Base-by-base conservation (phyloP, 2,888 invertebrate genomes). In the Kryphioiulus occultus region DNA sequence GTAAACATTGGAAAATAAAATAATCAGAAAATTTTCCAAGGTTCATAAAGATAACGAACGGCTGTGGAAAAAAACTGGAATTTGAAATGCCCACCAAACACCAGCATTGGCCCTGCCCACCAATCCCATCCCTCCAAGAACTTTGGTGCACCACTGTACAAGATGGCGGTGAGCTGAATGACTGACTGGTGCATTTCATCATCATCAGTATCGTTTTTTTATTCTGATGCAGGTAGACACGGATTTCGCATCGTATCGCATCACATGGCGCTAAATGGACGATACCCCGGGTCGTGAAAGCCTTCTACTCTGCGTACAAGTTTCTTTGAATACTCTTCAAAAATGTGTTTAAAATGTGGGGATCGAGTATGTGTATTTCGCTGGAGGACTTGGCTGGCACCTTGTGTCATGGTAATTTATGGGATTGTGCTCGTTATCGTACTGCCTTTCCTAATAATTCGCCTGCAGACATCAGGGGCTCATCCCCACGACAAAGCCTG, bases 381-480 rank as follows among this genome's bases (percentile, higher is more conserved):
- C 30, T 98, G 98, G 98, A 94, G 96, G 91, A 93, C 96, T 90
- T 98, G 98, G 98, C 97, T 98, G 91, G 94, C 96, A 90, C 97
- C 98, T 86, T 93, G 97, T 88, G 94, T 96, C 87, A 95, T 97
- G 89, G 93, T 95, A 86, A 92, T 95, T 78, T 98, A 98, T 92
- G 95, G 95, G 84, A 93, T 97, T 89, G 93, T 97, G 87, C 95
- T 98, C 85, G 93, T 97, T 89, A 95, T 97, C 89, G 94, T 98
- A 89, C 95, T 98, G 89, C 98, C 98, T 85, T 93, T 97, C 90
- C 94, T 97, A 89, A 94, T 98, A 90, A 93, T 95, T 53, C 96
- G 96, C 92, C 95, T 96, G 0, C 94, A 97, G 88, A 94, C 94
- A 91, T 95, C 96, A 94, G 96, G 95, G 9, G 95, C 96, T 90